Base-by-base conservation (phyloP, 2,888 invertebrate species). In the Hirtodrosophila histrioides region DNA sequence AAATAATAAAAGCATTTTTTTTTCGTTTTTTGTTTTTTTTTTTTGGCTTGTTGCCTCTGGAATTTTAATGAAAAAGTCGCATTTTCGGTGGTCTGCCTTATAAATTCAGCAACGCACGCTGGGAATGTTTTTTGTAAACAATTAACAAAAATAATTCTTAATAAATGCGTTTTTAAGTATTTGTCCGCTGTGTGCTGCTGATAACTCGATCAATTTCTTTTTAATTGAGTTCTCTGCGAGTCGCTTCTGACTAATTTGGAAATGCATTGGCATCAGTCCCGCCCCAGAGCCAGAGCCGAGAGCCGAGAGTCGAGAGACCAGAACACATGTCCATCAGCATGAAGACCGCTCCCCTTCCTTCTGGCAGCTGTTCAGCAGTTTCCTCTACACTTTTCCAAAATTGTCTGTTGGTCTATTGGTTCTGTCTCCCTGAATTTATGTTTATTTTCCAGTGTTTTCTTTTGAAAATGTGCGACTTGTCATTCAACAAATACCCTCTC, bases 381-480 rank as follows among this genome's bases (percentile, higher is more conserved):
- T 60, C 62, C 69, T 75, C 62, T 69, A 40, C 66, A 58, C 44
- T 54, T 62, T 64, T 75, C 31, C 64, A 29, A 68, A 71, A 62
- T 66, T 49, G 58, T 68, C 62, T 48, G 49, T 44, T 17, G 17
- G 55, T 65, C 75, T 46, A 39, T 57, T 67, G 54, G 44, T 57
- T 68, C 53, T 76, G 67, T 71, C 65, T 53, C 40, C 41, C 56
- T 43, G 17, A 75, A 83, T 84, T 84, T 83, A 84, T 86, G 88
- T 66, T 35, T 68, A 73, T 85, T 81, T 84, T 65, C 64, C 74
- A 58, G 62, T 80, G 78, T 74, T 80, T 83, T 77, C 60, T 72
- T 74, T 84, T 88, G 86, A 88, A 80, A 84, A 88, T 88, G 86
- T 83, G 88, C 84, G 84, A 88, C 88, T 86, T 86, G 88, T 86